Conservation (phyloP, 1,140 invertebrate species). For the Leptopilina clavipes region DNA sequence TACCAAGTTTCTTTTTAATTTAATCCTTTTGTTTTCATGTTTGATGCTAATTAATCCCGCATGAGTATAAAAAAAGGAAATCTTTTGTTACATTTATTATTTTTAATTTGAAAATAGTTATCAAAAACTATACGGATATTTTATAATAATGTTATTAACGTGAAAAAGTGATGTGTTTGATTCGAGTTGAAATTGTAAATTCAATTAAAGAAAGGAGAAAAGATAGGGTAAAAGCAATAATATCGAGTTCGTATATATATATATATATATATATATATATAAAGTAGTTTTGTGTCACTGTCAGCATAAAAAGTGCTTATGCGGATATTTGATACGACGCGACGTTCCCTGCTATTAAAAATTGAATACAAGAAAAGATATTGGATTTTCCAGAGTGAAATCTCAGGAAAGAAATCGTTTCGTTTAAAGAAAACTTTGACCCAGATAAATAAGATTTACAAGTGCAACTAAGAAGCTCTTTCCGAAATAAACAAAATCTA, state of each 20-base stretch:
- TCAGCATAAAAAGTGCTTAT: conserved; percentile 27
- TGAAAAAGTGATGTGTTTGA: not conserved
- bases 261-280: no score
- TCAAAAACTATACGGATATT: no score
- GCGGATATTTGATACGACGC: conserved; percentile 17
- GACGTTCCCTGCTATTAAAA: conserved; percentile 21
- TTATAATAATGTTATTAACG: no score
- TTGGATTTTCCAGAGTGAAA: conserved; percentile 24
- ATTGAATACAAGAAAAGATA: conserved; percentile 26
- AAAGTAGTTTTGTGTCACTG: conserved; percentile 2
- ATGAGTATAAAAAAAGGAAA: no score
- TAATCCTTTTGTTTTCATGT: no score
- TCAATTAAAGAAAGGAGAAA: conserved; percentile 27
- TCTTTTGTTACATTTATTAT: no score
- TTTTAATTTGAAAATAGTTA: no score
- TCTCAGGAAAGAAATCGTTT: conserved; percentile 3
- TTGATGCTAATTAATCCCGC: no score
- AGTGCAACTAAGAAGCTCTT: not conserved
- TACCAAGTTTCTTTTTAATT: not conserved
- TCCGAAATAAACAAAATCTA: not conserved
- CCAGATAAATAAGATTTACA: not conserved
- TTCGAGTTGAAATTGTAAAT: not conserved
- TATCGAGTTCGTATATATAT: conserved; percentile 23
- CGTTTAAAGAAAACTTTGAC: conserved; percentile 12
- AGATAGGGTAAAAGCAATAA: conserved; percentile 17